phyloP scores from a whole-genome alignment of 2,113 vertebrate genomes.

The Silurus meridionalis region DNA sequence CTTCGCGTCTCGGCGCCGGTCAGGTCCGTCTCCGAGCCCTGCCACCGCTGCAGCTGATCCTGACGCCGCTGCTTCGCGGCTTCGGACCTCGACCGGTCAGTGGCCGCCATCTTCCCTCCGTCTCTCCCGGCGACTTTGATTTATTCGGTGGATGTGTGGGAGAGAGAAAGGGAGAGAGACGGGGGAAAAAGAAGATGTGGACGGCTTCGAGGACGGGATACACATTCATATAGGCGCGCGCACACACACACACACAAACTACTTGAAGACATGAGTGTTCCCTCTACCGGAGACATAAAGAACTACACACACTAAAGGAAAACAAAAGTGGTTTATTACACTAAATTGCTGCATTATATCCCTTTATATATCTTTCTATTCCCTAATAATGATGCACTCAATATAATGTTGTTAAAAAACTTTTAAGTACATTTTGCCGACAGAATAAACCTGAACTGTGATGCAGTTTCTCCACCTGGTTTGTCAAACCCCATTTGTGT shows the following conservation, averaged over 20 bases:
- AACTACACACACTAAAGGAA: background rate
- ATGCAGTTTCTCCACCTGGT: background rate
- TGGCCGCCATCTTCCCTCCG: conserved; percentile 82
- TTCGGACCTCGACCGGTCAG: conserved; percentile 82
- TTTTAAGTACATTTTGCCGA: too few species aligned
- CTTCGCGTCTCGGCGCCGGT: conserved; percentile 62
- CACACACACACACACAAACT: background rate
- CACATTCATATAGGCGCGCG: background rate
- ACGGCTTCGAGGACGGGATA: conserved; percentile 39
- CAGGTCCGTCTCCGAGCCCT: conserved; percentile 75
- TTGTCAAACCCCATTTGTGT: background rate
- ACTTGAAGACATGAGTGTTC: background rate
- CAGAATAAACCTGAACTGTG: background rate
- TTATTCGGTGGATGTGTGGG: conserved; percentile 54
- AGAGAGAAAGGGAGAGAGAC: conserved; percentile 47
- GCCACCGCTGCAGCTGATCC: conserved; percentile 80
- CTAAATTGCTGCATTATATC: background rate
- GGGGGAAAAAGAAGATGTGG: conserved; percentile 39
- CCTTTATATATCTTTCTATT: too few species aligned
- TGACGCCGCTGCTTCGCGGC: conserved; percentile 78
- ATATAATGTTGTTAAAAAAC: too few species aligned
- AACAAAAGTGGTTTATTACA: background rate
- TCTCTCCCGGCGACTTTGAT: conserved; percentile 75
- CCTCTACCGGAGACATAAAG: background rate
- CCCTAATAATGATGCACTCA: too few species aligned